Evolutionary conservation across 2,888 invertebrate species (phyloP).

Genomic region (Xestia rhomboidea): DNA sequence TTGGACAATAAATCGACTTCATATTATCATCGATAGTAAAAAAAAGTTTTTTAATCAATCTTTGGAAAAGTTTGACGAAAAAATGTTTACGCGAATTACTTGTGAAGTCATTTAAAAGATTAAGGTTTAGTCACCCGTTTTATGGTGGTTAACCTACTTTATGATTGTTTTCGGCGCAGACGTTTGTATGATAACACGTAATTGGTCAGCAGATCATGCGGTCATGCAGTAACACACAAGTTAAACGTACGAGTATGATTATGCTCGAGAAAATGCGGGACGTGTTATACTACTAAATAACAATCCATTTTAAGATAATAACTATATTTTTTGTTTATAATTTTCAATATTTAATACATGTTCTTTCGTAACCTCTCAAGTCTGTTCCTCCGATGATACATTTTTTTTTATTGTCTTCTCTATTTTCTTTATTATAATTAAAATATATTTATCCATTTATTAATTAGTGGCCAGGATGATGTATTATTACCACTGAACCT

Average conservation of each 20-base stretch:
- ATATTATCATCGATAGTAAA: constrained; percentile 66
- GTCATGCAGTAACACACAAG: neutral
- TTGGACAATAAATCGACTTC: constrained; percentile 65
- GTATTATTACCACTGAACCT: too few species aligned
- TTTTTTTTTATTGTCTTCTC: too few species aligned
- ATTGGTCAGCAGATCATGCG: neutral
- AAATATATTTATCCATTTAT: too few species aligned
- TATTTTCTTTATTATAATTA: too few species aligned
- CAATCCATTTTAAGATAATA: too few species aligned
- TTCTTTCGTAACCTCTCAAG: too few species aligned
- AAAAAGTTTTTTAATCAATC: constrained; percentile 74
- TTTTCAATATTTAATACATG: too few species aligned
- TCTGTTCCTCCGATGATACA: too few species aligned
- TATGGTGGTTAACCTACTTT: constrained; percentile 44
- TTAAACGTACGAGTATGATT: neutral
- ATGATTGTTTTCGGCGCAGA: constrained; percentile 28
- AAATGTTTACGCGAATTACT: constrained; percentile 66
- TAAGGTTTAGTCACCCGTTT: constrained; percentile 54
- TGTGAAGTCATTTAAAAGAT: constrained; percentile 65
- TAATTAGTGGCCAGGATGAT: too few species aligned
- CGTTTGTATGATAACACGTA: constrained; percentile 7
- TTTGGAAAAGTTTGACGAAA: constrained; percentile 54
- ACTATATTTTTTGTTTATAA: too few species aligned
- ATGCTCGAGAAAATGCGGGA: too few species aligned
- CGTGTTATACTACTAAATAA: too few species aligned